phyloP scores from a whole-genome alignment of 2,797 vertebrate genomes.

The Psittacula echo region DNA sequence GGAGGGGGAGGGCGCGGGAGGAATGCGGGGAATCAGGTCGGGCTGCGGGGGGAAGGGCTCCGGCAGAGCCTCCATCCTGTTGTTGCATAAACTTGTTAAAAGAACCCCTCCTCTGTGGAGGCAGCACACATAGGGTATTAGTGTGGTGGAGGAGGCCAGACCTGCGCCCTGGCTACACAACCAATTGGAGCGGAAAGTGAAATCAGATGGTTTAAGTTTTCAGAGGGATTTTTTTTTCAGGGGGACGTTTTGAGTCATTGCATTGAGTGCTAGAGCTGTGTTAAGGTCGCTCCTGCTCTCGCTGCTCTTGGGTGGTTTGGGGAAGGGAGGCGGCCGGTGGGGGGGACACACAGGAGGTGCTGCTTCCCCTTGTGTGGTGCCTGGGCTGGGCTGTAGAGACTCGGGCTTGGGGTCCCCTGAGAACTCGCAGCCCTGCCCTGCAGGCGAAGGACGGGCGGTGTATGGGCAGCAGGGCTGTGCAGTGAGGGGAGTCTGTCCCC shows the following conservation, averaged over 20 bases:
- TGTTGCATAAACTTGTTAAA: conserved; percentile 77
- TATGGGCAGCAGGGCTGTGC: not conserved
- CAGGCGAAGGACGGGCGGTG: not conserved
- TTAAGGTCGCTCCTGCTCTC: conserved; percentile 65
- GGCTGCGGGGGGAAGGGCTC: conserved; percentile 75
- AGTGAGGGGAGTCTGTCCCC: not conserved
- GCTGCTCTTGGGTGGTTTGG: conserved; percentile 30
- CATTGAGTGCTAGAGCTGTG: conserved; percentile 25
- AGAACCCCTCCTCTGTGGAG: conserved; percentile 73
- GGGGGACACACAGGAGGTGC: not conserved
- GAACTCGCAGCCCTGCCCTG: not conserved
- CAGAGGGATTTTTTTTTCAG: conserved; percentile 42
- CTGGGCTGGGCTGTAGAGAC: not conserved
- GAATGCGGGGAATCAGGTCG: conserved; percentile 89
- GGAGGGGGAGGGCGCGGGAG: conserved; percentile 81
- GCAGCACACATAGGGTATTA: conserved; percentile 59
- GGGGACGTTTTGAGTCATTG: conserved; percentile 63
- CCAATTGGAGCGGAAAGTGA: conserved; percentile 67
- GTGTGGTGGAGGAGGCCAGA: conserved; percentile 55
- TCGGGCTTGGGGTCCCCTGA: not conserved
- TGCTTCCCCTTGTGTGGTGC: not conserved
- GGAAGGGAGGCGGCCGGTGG: not conserved
- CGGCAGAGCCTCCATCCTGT: conserved; percentile 81
- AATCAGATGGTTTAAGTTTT: conserved; percentile 71
- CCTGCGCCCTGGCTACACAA: conserved; percentile 58